Conservation (phyloP, 1,140 invertebrate genomes). For the Camponotus vicinus region DNA sequence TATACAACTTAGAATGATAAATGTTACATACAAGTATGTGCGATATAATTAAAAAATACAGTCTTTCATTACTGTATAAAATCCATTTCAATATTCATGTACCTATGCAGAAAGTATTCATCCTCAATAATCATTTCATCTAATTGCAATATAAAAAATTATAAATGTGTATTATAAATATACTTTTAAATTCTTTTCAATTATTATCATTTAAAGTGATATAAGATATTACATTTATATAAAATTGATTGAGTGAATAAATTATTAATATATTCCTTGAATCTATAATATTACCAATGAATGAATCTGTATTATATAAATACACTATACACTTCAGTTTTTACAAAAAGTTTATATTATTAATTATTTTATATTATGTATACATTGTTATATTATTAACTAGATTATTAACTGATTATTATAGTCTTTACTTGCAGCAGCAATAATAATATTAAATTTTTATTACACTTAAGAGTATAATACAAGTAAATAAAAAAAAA, state of each 20-base stretch:
- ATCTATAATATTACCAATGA: too few relatives aligned
- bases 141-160: background rate
- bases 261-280: background rate
- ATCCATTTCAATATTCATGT: constrained; percentile 37
- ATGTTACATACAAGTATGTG: constrained; percentile 14
- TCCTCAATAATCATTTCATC: background rate
- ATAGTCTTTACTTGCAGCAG: too few relatives aligned
- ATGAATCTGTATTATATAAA: too few relatives aligned
- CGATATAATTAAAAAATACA: constrained; percentile 47
- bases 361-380: too few relatives aligned
- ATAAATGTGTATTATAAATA: background rate
- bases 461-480: too few relatives aligned
- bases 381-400: too few relatives aligned
- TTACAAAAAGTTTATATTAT: too few relatives aligned
- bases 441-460: too few relatives aligned
- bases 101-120: background rate
- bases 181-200: background rate
- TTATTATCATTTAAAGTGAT: background rate
- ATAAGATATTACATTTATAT: background rate
- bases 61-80: constrained; percentile 56
- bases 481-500: too few relatives aligned
- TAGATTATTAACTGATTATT: too few relatives aligned
- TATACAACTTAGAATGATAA: constrained; percentile 34
- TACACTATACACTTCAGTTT: too few relatives aligned
- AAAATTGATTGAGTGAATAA: background rate